phyloP scores from a whole-genome alignment of 2,888 invertebrate genomes.

The Philhelius pedissequus region DNA sequence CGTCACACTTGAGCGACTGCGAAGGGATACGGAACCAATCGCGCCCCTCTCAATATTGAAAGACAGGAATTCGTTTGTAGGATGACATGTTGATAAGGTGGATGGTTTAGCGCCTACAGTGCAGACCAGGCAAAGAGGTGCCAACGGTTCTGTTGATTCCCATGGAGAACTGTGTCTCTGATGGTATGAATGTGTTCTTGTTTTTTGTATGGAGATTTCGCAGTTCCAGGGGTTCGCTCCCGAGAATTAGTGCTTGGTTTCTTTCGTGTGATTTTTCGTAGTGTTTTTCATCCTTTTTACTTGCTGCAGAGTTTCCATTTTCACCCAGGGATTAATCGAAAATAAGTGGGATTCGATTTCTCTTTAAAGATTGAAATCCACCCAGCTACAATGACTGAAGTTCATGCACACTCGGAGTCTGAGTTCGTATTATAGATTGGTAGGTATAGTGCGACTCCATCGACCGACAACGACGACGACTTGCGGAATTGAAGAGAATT shows the following conservation, averaged over 20 bases:
- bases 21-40: neutral
- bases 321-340: conserved; percentile 49
- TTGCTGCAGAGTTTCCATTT: conserved; percentile 7
- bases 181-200: neutral
- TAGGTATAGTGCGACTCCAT: neutral
- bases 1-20: conserved; percentile 18
- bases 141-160: conserved; percentile 54
- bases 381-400: conserved; percentile 3
- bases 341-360: conserved; percentile 33
- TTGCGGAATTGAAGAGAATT: conserved; percentile 19
- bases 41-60: conserved; percentile 35
- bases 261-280: neutral
- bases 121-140: conserved; percentile 37
- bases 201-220: neutral
- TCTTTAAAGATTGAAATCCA: conserved; percentile 15
- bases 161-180: neutral
- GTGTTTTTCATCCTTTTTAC: neutral
- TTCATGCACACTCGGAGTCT: too few species aligned
- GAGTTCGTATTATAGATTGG: too few species aligned
- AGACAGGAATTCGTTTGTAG: conserved; percentile 58
- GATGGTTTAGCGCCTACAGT: conserved; percentile 54
- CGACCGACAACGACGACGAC: conserved; percentile 1
- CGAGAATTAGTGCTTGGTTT: conserved; percentile 39
- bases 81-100: conserved; percentile 60
- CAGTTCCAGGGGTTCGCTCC: neutral